Percentiles rank a stretch among this genome's conserved stretches.
Evolutionary conservation across 1,140 invertebrate genomes (phyloP).

Genomic region (Sinella curviseta): DNA sequence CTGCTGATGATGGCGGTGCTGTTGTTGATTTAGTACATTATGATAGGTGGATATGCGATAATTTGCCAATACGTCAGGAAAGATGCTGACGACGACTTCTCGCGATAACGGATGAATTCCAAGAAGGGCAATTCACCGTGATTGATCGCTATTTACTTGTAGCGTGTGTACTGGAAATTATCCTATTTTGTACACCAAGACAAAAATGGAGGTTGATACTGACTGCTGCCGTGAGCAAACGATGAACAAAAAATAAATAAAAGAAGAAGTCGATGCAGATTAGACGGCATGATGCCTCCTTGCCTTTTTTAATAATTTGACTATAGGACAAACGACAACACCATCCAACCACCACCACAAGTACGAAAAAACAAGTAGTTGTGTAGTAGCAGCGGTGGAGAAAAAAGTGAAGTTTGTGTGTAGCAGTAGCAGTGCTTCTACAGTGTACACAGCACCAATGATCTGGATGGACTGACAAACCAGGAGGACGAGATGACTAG

Average conservation of each 20-base stretch:
- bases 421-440: not conserved
- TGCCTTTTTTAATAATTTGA: not conserved
- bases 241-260: constrained; percentile 18
- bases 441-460: constrained; percentile 9
- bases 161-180: too few species aligned
- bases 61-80: too few species aligned
- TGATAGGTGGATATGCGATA: too few species aligned
- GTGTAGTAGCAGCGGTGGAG: not conserved
- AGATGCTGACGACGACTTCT: too few species aligned
- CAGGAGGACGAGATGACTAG: not conserved
- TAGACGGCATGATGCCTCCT: constrained; percentile 9
- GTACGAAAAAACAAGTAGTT: not conserved
- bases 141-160: too few species aligned
- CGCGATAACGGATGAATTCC: too few species aligned
- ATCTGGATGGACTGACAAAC: constrained; percentile 14
- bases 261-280: constrained; percentile 11
- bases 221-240: constrained; percentile 3
- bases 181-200: not conserved
- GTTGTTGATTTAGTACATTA: too few species aligned
- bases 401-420: not conserved
- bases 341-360: not conserved
- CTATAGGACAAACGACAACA: not conserved
- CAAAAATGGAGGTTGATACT: constrained; percentile 13
- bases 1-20: too few species aligned
- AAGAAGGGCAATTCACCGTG: too few species aligned